Percentiles rank a stretch among this genome's conserved stretches.
Conservation (phyloP, 64 coral and sea anemone genomes). For the Montipora capricornis region DNA sequence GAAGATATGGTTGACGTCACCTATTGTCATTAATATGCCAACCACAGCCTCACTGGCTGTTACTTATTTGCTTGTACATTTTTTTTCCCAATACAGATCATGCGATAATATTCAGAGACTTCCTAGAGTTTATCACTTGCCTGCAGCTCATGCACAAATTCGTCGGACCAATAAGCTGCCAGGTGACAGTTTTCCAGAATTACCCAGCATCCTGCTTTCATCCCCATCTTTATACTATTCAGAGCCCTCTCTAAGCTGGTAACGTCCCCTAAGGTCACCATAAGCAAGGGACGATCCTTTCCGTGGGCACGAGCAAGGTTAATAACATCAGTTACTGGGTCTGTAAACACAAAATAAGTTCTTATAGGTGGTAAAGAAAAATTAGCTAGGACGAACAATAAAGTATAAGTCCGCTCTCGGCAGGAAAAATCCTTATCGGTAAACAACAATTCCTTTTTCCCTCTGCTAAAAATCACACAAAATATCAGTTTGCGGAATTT, state of each 20-base stretch:
- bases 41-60: no score
- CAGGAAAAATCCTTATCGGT: no score
- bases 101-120: neutral
- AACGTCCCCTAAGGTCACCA: constrained; percentile 40
- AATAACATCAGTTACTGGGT: constrained; percentile 47
- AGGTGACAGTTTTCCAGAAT: constrained; percentile 64
- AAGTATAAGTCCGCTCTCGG: no score
- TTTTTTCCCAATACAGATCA: no score
- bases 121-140: neutral
- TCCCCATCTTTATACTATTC: constrained; percentile 14
- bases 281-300: neutral
- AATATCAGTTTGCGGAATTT: no score
- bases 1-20: no score
- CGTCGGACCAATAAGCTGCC: constrained; percentile 24
- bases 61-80: no score
- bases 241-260: constrained; percentile 19
- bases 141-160: constrained; percentile 41
- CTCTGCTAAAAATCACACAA: no score
- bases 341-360: constrained; percentile 7
- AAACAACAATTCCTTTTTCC: no score
- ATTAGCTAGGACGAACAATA: no score
- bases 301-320: constrained; percentile 29
- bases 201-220: constrained; percentile 59
- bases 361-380: no score
- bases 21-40: no score